Base-by-base conservation (phyloP, 1,140 invertebrate species). In the Phymorhynchus buccinoides region DNA sequence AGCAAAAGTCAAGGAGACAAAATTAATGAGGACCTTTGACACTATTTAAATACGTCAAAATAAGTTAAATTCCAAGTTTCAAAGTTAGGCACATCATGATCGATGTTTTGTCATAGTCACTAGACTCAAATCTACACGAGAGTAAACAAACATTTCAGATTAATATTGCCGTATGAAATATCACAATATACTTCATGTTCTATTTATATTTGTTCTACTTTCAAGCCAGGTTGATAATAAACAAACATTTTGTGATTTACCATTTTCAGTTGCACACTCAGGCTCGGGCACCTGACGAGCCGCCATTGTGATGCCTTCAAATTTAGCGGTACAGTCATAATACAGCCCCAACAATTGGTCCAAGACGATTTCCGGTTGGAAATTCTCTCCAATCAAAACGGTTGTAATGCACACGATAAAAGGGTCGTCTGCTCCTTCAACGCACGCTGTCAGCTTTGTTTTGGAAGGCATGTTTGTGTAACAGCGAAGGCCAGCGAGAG, bases 261-360 rank as follows among this genome's bases (percentile, higher is more conserved):
- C 86, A 73, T 88, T 84, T 86, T 89, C 87, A 66, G 86, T 87
- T 22, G 87, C 56, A 62, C 56, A 1, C 4, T 62, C 85, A 42
- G 80, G 66, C 42, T 88, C 85, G 27, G 86, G 84, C 56, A 85
- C 80, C 71, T 86, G 80, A 66, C 83, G 86, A 62, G 88, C 88
- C 86, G 89, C 88, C 87, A 89, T 90, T 86, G 83, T 89, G 42
- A 71, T 87, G 85, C 30, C 86, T 89, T 90, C 87, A 88, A 89
- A 91, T 88, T 89, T 91, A 86, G 88, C 87, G 89, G 87, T 89
- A 87, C 83, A 83, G 62, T 75, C 83, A 82, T 86, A 83, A 84
- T 86, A 88, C 82, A 68, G 48, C 9, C 16, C 12, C 68, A 84
- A 32, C 81, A 77, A 88, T 88, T 89, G 88, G 87, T 82, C 56